These are phyloP conservation scores for Corythornis cristatus DNA, from an alignment of 2,113 vertebrate species.

Conservation along the genomic window DNA sequence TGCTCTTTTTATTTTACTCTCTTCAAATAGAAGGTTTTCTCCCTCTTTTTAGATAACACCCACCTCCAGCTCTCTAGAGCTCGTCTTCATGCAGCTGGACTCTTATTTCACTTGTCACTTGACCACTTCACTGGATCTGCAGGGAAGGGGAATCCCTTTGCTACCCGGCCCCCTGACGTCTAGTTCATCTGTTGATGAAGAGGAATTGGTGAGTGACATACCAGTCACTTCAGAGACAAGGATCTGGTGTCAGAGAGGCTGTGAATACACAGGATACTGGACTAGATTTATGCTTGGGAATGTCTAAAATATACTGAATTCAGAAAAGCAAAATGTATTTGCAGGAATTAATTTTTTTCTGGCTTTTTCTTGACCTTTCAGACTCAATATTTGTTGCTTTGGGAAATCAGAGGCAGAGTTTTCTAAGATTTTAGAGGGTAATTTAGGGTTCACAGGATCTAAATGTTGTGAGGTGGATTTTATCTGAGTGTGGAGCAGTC, in stretches of 20 bases:
- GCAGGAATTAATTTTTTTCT: neutral
- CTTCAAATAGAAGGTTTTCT: neutral
- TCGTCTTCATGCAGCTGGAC: neutral
- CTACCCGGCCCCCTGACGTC: neutral
- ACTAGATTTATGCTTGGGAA: neutral
- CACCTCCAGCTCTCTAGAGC: neutral
- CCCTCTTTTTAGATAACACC: neutral
- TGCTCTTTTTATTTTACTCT: neutral
- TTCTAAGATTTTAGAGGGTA: neutral
- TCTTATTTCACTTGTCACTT: neutral
- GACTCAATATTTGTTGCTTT: neutral
- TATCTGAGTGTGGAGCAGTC: neutral
- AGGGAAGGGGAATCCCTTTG: neutral
- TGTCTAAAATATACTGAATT: neutral
- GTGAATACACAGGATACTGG: neutral
- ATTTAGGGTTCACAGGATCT: neutral
- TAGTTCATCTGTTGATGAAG: neutral
- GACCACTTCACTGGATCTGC: neutral
- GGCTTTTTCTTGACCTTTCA: neutral
- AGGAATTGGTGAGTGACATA: neutral
- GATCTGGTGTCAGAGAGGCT: neutral
- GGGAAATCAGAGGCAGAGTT: neutral
- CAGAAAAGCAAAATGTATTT: neutral
- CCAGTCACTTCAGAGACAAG: neutral
- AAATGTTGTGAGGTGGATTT: neutral